Conservation (phyloP, 2,888 invertebrate species). For the Eupsilia transversa region DNA sequence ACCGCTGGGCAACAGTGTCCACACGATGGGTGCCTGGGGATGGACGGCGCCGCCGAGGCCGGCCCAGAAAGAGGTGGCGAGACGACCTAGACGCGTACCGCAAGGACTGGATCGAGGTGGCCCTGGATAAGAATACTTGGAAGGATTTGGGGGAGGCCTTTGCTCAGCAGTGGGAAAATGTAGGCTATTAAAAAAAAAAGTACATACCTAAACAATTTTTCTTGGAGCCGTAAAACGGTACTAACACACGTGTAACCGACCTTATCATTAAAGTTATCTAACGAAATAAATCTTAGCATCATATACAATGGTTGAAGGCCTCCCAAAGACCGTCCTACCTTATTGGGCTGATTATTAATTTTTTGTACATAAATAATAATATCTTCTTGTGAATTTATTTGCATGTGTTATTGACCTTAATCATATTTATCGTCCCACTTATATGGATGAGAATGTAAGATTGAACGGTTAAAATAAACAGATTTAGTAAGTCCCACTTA, state of each 20-base stretch:
- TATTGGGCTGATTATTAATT: not conserved
- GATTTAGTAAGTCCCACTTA: not conserved
- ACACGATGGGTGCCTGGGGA: too few relatives aligned
- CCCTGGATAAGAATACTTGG: too few relatives aligned
- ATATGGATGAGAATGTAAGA: too few relatives aligned
- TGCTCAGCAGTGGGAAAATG: too few relatives aligned
- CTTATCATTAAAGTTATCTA: slow-evolving; percentile 21
- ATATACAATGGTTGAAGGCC: slow-evolving; percentile 1
- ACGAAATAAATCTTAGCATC: not conserved
- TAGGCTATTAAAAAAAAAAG: too few relatives aligned
- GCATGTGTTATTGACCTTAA: slow-evolving; percentile 9
- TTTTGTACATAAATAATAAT: not conserved
- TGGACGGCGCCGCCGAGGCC: too few relatives aligned
- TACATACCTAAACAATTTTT: slow-evolving; percentile 4
- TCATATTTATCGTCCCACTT: not conserved
- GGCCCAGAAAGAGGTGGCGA: too few relatives aligned
- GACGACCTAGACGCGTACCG: too few relatives aligned
- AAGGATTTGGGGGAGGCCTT: too few relatives aligned
- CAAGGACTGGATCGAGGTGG: too few relatives aligned
- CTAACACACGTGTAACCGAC: slow-evolving; percentile 18
- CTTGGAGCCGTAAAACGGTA: slow-evolving; percentile 17
- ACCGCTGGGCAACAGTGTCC: too few relatives aligned
- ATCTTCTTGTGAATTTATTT: not conserved
- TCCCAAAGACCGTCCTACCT: not conserved
- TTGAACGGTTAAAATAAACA: not conserved